Conservation (phyloP, 1,140 invertebrate genomes). For the Meteorus sp. region DNA sequence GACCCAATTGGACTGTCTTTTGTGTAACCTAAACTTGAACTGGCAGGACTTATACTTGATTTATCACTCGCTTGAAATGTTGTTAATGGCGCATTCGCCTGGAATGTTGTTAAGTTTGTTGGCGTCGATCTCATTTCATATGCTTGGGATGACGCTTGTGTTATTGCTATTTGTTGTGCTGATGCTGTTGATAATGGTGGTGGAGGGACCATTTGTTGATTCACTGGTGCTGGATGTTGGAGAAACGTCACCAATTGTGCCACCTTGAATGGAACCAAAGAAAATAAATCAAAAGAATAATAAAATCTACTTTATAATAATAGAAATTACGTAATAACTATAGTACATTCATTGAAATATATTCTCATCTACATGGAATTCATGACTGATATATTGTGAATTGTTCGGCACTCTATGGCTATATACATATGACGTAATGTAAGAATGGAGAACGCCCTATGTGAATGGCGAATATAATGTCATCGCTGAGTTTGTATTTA, state of each 20-base stretch:
- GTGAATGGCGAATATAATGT: constrained; percentile 14
- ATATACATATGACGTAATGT: constrained; percentile 12
- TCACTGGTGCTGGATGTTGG: constrained; percentile 57
- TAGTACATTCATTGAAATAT: too few species aligned
- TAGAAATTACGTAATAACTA: neutral
- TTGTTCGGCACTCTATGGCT: too few species aligned
- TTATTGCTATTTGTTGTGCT: constrained; percentile 35
- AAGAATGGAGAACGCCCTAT: constrained; percentile 12
- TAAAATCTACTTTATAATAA: neutral
- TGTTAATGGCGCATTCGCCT: constrained; percentile 49
- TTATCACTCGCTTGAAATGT: constrained; percentile 56
- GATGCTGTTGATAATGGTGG: constrained; percentile 23
- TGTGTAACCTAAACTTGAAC: constrained; percentile 51
- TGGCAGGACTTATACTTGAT: constrained; percentile 52
- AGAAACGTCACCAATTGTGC: constrained; percentile 69
- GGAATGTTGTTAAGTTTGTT: constrained; percentile 54
- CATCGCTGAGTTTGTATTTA: constrained; percentile 12
- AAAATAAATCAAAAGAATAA: neutral
- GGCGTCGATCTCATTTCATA: constrained; percentile 47
- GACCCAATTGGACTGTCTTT: constrained; percentile 51
- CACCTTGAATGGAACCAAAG: constrained; percentile 51
- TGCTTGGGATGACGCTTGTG: constrained; percentile 31
- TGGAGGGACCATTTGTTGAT: too few species aligned
- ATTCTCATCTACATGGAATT: too few species aligned
- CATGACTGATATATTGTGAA: too few species aligned